A percentile compares a stretch with the other conserved stretches of the same genome.
Evolutionary conservation across 2,797 vertebrate genomes (phyloP).

Genomic region (Sebastes goodei): DNA sequence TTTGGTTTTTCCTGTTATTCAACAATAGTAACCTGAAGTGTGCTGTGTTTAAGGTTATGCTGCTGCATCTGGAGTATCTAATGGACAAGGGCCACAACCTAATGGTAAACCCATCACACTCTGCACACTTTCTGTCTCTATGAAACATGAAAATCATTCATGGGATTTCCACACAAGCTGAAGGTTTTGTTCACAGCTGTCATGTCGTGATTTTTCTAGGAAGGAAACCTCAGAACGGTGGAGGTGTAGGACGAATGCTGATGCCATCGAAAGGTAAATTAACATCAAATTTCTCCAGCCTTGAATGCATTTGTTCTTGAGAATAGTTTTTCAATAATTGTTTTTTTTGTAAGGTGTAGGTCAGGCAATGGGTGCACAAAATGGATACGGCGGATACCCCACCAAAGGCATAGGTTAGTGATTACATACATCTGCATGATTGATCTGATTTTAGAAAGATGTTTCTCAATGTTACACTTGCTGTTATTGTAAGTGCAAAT

Average conservation of each 20-base stretch:
- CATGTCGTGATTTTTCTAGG: conserved; percentile 43
- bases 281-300: background rate
- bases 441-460: background rate
- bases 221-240: conserved; percentile 42
- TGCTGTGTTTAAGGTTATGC: conserved; percentile 61
- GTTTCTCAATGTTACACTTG: background rate
- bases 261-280: conserved; percentile 70
- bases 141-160: background rate
- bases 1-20: background rate
- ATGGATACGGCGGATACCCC: conserved; percentile 54
- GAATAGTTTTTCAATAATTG: background rate
- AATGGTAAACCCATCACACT: conserved; percentile 42
- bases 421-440: background rate
- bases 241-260: conserved; percentile 51
- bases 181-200: background rate
- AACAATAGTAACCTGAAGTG: background rate
- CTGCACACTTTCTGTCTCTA: background rate
- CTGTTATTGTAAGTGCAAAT: conserved; percentile 25
- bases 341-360: conserved; percentile 57
- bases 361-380: conserved; percentile 41
- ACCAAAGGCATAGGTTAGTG: conserved; percentile 68
- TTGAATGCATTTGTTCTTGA: background rate
- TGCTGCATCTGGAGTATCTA: conserved; percentile 34
- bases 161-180: background rate
- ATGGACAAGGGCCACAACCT: conserved; percentile 44